Evolutionary conservation across 2,797 vertebrate genomes (phyloP).

Genomic region (Chaetophractus vellerosus): DNA sequence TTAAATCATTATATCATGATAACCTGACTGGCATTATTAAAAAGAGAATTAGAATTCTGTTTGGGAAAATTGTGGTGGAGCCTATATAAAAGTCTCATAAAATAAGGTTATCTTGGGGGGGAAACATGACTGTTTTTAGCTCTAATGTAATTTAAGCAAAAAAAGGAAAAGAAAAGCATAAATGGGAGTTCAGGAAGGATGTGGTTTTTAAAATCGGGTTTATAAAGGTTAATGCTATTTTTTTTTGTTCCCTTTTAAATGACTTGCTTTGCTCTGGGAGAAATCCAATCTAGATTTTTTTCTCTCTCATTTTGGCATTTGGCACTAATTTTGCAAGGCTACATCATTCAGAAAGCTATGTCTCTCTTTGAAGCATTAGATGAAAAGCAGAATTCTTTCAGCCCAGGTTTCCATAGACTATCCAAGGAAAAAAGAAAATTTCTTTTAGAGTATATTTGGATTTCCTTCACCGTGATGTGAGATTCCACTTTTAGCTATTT

Average conservation of each 20-base stretch:
- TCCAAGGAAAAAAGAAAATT: not conserved
- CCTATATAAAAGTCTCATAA: conserved; percentile 60
- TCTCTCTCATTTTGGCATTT: conserved; percentile 53
- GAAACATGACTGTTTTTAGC: conserved; percentile 32
- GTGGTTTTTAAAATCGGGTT: not conserved
- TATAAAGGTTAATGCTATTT: conserved; percentile 2
- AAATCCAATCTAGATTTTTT: conserved; percentile 58
- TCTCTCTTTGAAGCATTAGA: conserved; percentile 20
- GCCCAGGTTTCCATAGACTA: not conserved
- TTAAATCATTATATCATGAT: conserved; percentile 22
- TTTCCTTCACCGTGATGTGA: not conserved
- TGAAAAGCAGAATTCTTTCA: conserved; percentile 56
- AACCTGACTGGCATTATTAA: conserved; percentile 46
- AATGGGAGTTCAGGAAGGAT: conserved; percentile 7
- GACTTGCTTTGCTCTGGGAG: conserved; percentile 46
- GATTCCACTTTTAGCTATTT: not conserved
- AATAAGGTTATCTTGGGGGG: conserved; percentile 23
- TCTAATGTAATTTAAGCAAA: not conserved
- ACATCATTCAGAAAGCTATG: not conserved
- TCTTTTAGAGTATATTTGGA: not conserved
- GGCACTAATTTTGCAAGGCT: not conserved
- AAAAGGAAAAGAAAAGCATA: not conserved
- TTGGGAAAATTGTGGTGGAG: conserved; percentile 21
- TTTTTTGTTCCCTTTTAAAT: conserved; percentile 60
- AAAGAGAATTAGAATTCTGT: conserved; percentile 39